Evolutionary conservation across 2,888 invertebrate genomes (phyloP).

Genomic region (Agrotis clavis): DNA sequence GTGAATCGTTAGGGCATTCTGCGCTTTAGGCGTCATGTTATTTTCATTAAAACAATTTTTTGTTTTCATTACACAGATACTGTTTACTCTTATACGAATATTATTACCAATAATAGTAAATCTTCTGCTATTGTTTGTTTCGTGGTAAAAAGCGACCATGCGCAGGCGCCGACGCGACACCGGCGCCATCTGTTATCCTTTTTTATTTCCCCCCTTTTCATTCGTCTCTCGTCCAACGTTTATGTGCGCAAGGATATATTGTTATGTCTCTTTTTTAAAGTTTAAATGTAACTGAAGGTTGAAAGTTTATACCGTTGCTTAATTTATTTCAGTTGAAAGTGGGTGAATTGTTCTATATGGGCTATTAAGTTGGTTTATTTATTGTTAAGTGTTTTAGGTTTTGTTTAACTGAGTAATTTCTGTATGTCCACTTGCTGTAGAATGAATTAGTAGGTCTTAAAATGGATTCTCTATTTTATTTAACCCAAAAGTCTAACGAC

Average conservation of each 20-base stretch:
- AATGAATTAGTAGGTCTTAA: not conserved
- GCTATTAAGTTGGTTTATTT: constrained; percentile 49
- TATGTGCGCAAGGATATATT: constrained; percentile 72
- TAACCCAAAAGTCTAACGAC: too few relatives aligned
- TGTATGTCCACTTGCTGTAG: not conserved
- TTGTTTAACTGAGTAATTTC: constrained; percentile 23
- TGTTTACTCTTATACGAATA: too few relatives aligned
- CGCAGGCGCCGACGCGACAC: constrained; percentile 74
- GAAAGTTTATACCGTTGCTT: constrained; percentile 54
- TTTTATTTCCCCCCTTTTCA: constrained; percentile 70
- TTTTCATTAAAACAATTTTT: too few relatives aligned
- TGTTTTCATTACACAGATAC: too few relatives aligned
- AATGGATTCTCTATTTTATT: not conserved
- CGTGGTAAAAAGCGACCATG: constrained; percentile 59
- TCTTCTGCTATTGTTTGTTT: constrained; percentile 12
- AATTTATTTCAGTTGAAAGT: constrained; percentile 65
- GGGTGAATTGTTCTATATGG: constrained; percentile 65
- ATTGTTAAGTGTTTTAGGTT: constrained; percentile 37
- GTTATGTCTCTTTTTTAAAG: constrained; percentile 68
- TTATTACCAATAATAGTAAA: not conserved
- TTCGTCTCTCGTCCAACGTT: constrained; percentile 65
- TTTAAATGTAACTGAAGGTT: constrained; percentile 65
- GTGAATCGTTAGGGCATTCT: too few relatives aligned
- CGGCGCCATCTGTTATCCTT: constrained; percentile 72
- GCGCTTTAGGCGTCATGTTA: too few relatives aligned